phyloP scores from a whole-genome alignment of 2,888 invertebrate genomes.

The Brachyopa scutellaris region DNA sequence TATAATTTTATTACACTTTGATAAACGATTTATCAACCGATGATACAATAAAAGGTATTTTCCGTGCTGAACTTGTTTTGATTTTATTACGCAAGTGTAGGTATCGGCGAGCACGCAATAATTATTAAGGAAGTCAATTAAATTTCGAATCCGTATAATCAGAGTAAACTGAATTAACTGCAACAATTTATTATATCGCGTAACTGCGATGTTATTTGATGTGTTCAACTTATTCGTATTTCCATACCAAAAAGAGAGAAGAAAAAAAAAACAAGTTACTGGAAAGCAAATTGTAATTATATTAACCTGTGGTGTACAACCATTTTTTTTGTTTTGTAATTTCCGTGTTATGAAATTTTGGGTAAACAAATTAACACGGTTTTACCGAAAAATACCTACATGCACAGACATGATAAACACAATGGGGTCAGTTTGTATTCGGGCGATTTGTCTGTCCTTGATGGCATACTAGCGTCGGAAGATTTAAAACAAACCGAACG shows the following conservation, averaged over 20 bases:
- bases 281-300: neutral
- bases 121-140: constrained; percentile 16
- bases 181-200: neutral
- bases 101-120: neutral
- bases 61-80: neutral
- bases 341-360: constrained; percentile 10
- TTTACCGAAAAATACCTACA: neutral
- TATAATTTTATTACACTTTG: neutral
- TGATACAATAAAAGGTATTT: neutral
- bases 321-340: neutral
- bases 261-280: neutral
- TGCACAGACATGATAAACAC: neutral
- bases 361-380: constrained; percentile 1
- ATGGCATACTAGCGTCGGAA: too few relatives aligned
- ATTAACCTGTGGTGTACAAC: neutral
- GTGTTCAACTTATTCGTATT: neutral
- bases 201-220: neutral
- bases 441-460: constrained; percentile 3
- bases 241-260: neutral
- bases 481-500: too few relatives aligned
- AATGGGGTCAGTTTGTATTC: neutral
- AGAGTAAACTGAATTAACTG: neutral
- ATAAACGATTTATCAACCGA: neutral
- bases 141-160: constrained; percentile 2
- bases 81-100: neutral